A percentile compares a stretch with the other conserved stretches of the same genome.
Conservation (phyloP, 2,888 invertebrate genomes). For the Ormyrus nitidulus region DNA sequence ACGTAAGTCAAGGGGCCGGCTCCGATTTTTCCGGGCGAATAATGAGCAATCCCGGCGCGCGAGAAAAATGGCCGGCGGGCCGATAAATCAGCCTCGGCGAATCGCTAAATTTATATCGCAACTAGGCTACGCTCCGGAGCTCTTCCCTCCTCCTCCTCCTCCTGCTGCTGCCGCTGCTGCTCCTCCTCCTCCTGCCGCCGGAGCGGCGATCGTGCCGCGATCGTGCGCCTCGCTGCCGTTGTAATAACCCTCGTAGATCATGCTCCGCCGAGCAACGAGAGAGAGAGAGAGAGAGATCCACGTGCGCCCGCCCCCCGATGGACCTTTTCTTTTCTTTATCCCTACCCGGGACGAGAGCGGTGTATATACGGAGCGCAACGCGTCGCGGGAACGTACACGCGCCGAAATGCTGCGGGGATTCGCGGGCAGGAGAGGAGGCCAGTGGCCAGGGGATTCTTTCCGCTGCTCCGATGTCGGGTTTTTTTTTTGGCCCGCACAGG, state of each 20-base stretch:
- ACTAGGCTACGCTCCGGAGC: slow-evolving; percentile 34
- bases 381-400: neutral
- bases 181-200: neutral
- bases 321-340: neutral
- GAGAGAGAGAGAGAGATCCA: slow-evolving; percentile 4
- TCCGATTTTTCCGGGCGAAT: slow-evolving; percentile 22
- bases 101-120: slow-evolving; percentile 51
- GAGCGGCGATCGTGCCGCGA: slow-evolving; percentile 58
- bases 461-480: no score
- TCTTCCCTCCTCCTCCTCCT: neutral
- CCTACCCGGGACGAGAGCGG: neutral
- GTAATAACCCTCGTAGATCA: slow-evolving; percentile 72
- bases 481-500: no score
- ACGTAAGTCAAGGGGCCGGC: no score
- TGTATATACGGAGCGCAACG: no score
- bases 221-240: slow-evolving; percentile 67
- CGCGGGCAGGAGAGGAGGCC: no score
- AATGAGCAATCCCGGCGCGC: slow-evolving; percentile 25
- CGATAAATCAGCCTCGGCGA: slow-evolving; percentile 45
- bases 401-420: no score
- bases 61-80: slow-evolving; percentile 19
- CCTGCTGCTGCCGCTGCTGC: neutral
- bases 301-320: slow-evolving; percentile 14
- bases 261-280: slow-evolving; percentile 49
- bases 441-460: no score